Conservation (phyloP, 2,113 vertebrate genomes). For the Tangachromis dhanisi region DNA sequence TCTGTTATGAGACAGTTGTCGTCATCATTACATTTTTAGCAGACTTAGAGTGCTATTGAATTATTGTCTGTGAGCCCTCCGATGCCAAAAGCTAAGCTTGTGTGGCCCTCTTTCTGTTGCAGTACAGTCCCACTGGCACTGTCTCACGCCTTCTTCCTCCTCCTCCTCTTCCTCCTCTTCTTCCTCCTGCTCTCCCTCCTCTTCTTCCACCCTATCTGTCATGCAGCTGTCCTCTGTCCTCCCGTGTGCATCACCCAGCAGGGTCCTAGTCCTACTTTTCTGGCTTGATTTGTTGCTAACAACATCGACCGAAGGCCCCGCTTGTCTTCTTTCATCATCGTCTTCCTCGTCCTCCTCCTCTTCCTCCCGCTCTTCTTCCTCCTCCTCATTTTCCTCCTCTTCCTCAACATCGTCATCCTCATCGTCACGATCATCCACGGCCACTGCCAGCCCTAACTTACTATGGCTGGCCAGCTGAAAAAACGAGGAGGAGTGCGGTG, state of each 20-base stretch:
- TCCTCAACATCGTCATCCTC: slow-evolving; percentile 69
- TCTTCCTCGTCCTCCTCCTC: slow-evolving; percentile 23
- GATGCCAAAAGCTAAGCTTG: slow-evolving; percentile 37
- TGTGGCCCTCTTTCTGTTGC: slow-evolving; percentile 65
- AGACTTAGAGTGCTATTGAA: not conserved
- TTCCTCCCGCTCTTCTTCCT: slow-evolving; percentile 20
- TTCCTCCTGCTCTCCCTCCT: slow-evolving; percentile 1
- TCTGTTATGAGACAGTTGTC: slow-evolving; percentile 3
- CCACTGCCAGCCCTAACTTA: slow-evolving; percentile 32
- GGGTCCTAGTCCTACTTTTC: slow-evolving; percentile 53
- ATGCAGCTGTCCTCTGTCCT: slow-evolving; percentile 68
- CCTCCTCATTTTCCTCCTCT: slow-evolving; percentile 65
- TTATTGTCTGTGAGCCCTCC: slow-evolving; percentile 49
- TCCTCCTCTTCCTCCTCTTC: slow-evolving; percentile 51
- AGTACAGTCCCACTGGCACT: slow-evolving; percentile 22
- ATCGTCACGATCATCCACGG: slow-evolving; percentile 68
- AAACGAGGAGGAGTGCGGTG: slow-evolving; percentile 55
- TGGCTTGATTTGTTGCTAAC: slow-evolving; percentile 50
- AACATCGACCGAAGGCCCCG: slow-evolving; percentile 43
- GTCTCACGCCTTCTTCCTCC: slow-evolving; percentile 62
- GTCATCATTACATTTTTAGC: not conserved
- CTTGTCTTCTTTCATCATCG: slow-evolving; percentile 1
- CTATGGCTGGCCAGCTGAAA: slow-evolving; percentile 60
- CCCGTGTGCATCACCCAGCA: slow-evolving; percentile 1
- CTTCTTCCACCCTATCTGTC: not conserved